Conservation (phyloP, 2,888 invertebrate species). For the Rhagophthalmus giganteus region DNA sequence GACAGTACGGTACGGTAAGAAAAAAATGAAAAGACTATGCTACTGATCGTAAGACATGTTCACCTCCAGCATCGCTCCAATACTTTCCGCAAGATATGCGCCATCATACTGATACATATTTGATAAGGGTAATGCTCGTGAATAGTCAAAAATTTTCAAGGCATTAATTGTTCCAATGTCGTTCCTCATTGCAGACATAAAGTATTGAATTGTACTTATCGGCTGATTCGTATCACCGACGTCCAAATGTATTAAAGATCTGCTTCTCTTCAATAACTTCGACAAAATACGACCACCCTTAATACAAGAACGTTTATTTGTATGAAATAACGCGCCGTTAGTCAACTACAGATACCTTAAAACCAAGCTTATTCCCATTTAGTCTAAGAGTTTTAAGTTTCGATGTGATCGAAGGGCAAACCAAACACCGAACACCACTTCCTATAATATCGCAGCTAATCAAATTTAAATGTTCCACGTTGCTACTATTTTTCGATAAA, state of each 20-base stretch:
- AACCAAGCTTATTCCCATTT: constrained; percentile 64
- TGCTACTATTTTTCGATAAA: constrained; percentile 56
- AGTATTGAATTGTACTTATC: constrained; percentile 56
- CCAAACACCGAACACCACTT: constrained; percentile 51
- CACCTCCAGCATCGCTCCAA: constrained; percentile 52
- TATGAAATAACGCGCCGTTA: not conserved
- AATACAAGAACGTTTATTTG: constrained; percentile 13
- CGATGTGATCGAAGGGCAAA: constrained; percentile 43
- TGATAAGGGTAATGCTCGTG: constrained; percentile 45
- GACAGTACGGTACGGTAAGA: too few relatives aligned
- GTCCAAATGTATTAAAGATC: constrained; percentile 58
- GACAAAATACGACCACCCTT: constrained; percentile 60
- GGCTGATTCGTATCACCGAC: constrained; percentile 64
- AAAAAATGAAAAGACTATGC: not conserved
- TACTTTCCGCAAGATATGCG: constrained; percentile 43
- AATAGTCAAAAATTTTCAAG: constrained; percentile 48
- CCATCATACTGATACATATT: constrained; percentile 42
- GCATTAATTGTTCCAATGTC: constrained; percentile 42
- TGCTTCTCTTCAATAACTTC: constrained; percentile 56
- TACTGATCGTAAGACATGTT: too few relatives aligned
- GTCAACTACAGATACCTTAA: too few relatives aligned
- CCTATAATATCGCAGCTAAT: constrained; percentile 61
- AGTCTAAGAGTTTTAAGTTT: constrained; percentile 59
- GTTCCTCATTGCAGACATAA: constrained; percentile 41
- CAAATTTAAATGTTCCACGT: constrained; percentile 60